Evolutionary conservation across 1,140 invertebrate species (phyloP).

Genomic region (Nylanderia fulva): DNA sequence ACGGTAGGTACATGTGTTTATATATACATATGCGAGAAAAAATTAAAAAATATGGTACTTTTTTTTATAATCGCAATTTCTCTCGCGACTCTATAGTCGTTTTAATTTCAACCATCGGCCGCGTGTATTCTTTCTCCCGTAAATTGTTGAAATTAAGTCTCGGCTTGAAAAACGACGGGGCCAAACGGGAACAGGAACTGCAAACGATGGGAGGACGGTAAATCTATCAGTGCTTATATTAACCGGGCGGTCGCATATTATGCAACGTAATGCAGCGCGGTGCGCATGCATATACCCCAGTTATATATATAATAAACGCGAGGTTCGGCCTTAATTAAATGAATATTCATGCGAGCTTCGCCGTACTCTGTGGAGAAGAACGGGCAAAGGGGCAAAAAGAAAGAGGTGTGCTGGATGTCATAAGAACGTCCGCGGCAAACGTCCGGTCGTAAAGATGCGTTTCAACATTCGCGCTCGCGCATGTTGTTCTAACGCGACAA

Average conservation of each 20-base stretch:
- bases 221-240: conserved; percentile 51
- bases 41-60: no score
- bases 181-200: neutral
- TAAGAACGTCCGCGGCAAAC: neutral
- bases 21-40: neutral
- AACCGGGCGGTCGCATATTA: conserved; percentile 22
- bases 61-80: neutral
- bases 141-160: neutral
- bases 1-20: neutral
- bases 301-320: conserved; percentile 36
- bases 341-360: conserved; percentile 59
- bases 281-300: conserved; percentile 14
- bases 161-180: neutral
- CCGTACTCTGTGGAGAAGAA: neutral
- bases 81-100: no score
- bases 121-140: neutral
- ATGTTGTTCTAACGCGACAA: conserved; percentile 12
- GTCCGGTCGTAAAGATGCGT: neutral
- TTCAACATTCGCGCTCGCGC: neutral
- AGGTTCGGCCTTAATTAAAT: conserved; percentile 57
- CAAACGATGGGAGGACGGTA: conserved; percentile 5
- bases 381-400: neutral
- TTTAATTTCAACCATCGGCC: neutral
- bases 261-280: conserved; percentile 1
- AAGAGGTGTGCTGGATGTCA: neutral